Evolutionary conservation across 1,140 invertebrate species (phyloP).

Genomic region (Hetaerina americana): DNA sequence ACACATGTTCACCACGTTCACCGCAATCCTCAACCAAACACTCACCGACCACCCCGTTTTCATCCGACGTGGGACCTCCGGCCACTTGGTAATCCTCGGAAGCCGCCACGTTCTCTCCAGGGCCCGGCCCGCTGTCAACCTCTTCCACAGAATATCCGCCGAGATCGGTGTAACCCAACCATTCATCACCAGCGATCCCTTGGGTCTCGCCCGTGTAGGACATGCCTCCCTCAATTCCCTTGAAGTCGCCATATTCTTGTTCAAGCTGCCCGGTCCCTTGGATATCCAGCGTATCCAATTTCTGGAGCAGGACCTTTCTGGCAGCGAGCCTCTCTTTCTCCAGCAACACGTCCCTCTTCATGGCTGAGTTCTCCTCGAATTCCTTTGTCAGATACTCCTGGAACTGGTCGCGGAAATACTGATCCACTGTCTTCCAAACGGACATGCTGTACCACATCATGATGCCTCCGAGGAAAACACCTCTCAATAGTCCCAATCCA

Average conservation of each 20-base stretch:
- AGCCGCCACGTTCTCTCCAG: too few species aligned
- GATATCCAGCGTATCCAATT: not conserved
- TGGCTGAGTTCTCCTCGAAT: slow-evolving; percentile 20
- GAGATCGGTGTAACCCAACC: too few species aligned
- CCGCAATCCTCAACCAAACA: too few species aligned
- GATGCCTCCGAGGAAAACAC: slow-evolving; percentile 30
- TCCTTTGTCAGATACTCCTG: slow-evolving; percentile 31
- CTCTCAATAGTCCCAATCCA: slow-evolving; percentile 24
- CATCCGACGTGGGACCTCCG: too few species aligned
- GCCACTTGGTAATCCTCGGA: too few species aligned
- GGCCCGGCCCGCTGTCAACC: too few species aligned
- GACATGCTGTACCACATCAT: slow-evolving; percentile 35
- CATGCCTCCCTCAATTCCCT: not conserved
- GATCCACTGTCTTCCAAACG: slow-evolving; percentile 37
- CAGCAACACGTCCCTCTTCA: not conserved
- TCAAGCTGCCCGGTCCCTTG: not conserved
- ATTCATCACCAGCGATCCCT: too few species aligned
- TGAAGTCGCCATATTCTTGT: not conserved
- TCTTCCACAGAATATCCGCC: too few species aligned
- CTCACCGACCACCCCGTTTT: too few species aligned
- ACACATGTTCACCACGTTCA: too few species aligned
- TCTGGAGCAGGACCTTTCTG: not conserved
- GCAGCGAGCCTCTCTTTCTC: not conserved
- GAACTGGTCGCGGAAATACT: slow-evolving; percentile 37
- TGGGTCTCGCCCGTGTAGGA: too few species aligned